A percentile compares a stretch with the other conserved stretches of the same genome.
Conservation (phyloP, 2,797 vertebrate species). For the Coccyzus lansbergi region DNA sequence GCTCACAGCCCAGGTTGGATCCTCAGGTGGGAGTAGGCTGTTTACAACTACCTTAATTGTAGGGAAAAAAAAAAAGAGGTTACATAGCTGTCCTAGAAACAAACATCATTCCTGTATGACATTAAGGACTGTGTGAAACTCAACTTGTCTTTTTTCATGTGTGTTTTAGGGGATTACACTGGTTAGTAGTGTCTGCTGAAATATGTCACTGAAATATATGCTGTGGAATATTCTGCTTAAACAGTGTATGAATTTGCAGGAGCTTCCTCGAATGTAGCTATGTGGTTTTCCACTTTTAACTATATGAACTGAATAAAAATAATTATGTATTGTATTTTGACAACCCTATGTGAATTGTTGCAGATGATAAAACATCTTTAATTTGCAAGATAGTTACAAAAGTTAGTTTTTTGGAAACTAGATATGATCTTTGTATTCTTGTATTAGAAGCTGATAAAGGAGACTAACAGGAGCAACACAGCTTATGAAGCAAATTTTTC, state of each 20-base stretch:
- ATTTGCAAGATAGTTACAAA: neutral
- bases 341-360: neutral
- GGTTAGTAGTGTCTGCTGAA: neutral
- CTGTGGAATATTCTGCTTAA: neutral
- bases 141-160: neutral
- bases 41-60: neutral
- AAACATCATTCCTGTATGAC: neutral
- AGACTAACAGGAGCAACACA: neutral
- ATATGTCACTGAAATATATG: neutral
- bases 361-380: neutral
- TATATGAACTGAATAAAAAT: neutral
- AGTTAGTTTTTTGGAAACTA: neutral
- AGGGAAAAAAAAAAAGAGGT: neutral
- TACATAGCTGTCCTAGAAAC: neutral
- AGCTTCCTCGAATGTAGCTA: neutral
- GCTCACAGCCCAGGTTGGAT: neutral
- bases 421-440: neutral
- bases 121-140: neutral
- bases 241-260: neutral
- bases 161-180: neutral
- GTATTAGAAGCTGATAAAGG: neutral
- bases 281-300: neutral
- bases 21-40: neutral
- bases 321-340: neutral
- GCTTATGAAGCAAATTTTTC: neutral